These are phyloP conservation scores for Agelastica alni DNA, from an alignment of 2,888 invertebrate species.

Conservation along the genomic window DNA sequence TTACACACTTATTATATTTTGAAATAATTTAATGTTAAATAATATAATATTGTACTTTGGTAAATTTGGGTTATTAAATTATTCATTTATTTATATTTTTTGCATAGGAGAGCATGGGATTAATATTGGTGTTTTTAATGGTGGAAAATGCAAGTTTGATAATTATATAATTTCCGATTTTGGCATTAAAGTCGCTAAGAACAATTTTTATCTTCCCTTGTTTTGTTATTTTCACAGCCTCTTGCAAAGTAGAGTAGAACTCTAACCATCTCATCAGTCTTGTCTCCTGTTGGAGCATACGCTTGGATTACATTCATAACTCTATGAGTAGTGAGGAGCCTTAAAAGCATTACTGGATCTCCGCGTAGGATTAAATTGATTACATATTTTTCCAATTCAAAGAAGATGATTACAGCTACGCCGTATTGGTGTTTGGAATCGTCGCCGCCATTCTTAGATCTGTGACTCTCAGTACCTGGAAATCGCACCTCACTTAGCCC, in stretches of 20 bases:
- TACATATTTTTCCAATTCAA: background rate
- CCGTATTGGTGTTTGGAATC: slow-evolving; percentile 21
- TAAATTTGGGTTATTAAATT: no score
- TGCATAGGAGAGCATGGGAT: no score
- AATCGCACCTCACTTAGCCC: background rate
- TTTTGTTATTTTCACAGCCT: background rate
- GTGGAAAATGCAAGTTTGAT: no score
- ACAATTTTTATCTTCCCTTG: background rate
- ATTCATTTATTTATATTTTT: no score
- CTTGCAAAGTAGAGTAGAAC: no score
- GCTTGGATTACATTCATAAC: background rate
- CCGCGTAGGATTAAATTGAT: background rate
- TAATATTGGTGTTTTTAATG: no score
- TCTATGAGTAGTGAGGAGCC: no score
- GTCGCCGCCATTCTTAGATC: slow-evolving; percentile 13
- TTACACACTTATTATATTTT: no score
- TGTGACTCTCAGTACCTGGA: slow-evolving; percentile 3
- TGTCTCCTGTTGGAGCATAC: background rate
- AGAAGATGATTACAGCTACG: slow-evolving; percentile 13
- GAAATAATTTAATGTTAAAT: no score
- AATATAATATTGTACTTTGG: no score
- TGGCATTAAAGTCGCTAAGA: background rate
- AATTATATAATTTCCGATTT: no score
- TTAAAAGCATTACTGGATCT: background rate
- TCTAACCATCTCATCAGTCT: background rate